Percentiles rank a stretch among this genome's conserved stretches.
Conservation (phyloP, 2,888 invertebrate species). For the Heterodera filipjevi region DNA sequence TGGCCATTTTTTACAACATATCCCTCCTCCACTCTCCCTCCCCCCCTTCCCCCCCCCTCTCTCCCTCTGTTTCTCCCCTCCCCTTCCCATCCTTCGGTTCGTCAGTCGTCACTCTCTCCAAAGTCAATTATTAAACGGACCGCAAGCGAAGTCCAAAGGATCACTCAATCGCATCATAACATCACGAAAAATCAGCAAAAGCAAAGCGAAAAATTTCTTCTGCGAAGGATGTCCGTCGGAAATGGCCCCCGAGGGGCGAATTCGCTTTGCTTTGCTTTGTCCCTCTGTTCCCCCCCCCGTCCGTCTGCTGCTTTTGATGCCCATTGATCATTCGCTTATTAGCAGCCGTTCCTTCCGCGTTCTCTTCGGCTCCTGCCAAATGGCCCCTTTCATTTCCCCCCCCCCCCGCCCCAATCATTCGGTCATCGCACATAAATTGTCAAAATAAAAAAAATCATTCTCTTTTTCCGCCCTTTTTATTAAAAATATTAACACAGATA, state of each 20-base stretch:
- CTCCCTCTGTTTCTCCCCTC: neutral
- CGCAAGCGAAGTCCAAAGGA: neutral
- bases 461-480: no score
- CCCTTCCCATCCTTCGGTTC: neutral
- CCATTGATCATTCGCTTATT: conserved; percentile 4
- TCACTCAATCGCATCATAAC: conserved; percentile 3
- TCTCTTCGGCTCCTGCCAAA: neutral
- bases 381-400: neutral
- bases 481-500: no score
- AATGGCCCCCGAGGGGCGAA: neutral
- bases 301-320: neutral
- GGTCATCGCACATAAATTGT: neutral
- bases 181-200: neutral
- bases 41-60: neutral
- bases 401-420: neutral
- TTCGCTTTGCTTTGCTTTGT: no score
- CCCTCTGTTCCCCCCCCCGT: neutral
- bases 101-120: neutral
- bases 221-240: neutral
- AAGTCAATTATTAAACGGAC: conserved; percentile 12
- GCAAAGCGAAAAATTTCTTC: neutral
- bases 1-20: conserved; percentile 9
- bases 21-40: neutral
- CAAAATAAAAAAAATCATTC: no score
- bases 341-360: neutral